These are phyloP conservation scores for Pogonus chalceus DNA, from an alignment of 1,140 invertebrate species.

Conservation along the genomic window DNA sequence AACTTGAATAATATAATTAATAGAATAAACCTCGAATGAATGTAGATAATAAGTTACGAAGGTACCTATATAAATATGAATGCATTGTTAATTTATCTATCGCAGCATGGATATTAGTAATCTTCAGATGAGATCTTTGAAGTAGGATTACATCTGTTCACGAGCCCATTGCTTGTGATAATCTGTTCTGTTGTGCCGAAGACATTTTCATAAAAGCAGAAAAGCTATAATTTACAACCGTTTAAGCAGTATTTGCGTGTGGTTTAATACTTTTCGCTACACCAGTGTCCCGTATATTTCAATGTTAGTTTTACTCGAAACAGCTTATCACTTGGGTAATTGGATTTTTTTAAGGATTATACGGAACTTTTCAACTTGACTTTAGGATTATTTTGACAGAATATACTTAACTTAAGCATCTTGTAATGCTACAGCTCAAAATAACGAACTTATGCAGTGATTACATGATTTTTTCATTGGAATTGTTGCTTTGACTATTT, in stretches of 20 bases:
- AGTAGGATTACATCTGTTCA: slow-evolving; percentile 1
- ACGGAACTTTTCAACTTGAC: background rate
- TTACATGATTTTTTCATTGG: background rate
- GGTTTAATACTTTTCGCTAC: background rate
- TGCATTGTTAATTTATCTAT: too few species aligned
- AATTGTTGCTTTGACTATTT: too few species aligned
- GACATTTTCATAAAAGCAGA: slow-evolving; percentile 5
- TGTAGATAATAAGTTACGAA: too few species aligned
- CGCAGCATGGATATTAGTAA: too few species aligned
- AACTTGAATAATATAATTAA: too few species aligned
- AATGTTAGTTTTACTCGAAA: background rate
- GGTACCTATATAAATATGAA: too few species aligned
- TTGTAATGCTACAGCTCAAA: background rate
- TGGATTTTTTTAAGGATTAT: slow-evolving; percentile 1
- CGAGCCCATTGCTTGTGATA: background rate
- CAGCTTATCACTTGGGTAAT: background rate
- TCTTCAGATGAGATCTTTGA: too few species aligned
- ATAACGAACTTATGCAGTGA: slow-evolving; percentile 3
- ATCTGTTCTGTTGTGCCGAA: slow-evolving; percentile 4
- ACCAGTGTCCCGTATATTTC: too few species aligned
- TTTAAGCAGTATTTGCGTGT: slow-evolving; percentile 1
- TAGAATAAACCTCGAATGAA: too few species aligned
- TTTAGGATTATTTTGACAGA: slow-evolving; percentile 1
- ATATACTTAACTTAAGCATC: background rate
- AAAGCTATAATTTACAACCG: slow-evolving; percentile 7